Percentiles rank a stretch among this genome's conserved stretches.
Evolutionary conservation across 1,140 invertebrate species (phyloP).

Genomic region (Sarcophaga bullata): DNA sequence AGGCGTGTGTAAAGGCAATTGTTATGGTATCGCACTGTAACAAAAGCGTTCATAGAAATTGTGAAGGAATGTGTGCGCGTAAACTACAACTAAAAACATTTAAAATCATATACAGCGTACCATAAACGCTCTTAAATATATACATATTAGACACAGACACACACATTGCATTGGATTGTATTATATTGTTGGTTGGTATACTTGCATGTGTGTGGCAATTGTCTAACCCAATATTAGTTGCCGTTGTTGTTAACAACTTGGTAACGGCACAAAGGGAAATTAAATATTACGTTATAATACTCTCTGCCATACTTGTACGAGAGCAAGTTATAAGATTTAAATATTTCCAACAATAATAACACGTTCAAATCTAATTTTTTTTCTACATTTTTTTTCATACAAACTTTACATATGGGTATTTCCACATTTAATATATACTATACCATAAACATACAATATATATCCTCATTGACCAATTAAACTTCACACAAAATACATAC

Average conservation of each 20-base stretch:
- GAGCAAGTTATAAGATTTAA: not conserved
- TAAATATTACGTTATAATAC: conserved; percentile 26
- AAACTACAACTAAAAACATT: conserved; percentile 15
- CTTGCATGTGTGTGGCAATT: not conserved
- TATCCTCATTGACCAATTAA: too few relatives aligned
- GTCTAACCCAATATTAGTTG: conserved; percentile 38
- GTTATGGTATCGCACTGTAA: not conserved
- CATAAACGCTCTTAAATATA: not conserved
- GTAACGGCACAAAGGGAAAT: conserved; percentile 38
- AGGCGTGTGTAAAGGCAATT: not conserved
- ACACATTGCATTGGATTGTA: too few relatives aligned
- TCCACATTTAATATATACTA: not conserved
- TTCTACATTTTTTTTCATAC: not conserved
- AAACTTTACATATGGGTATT: not conserved
- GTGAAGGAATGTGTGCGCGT: conserved; percentile 16
- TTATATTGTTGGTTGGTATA: not conserved
- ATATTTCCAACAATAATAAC: not conserved
- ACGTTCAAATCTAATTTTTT: not conserved
- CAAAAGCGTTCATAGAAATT: conserved; percentile 4
- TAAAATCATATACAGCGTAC: not conserved
- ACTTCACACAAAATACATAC: too few relatives aligned
- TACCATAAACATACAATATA: too few relatives aligned
- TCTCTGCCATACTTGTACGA: not conserved
- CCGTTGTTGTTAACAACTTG: conserved; percentile 36
- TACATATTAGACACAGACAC: too few relatives aligned